Percentiles rank a stretch among this genome's conserved stretches.
These are phyloP conservation scores for Tylochromis polylepis DNA, from an alignment of 2,113 vertebrate genomes.

Conservation along the genomic window DNA sequence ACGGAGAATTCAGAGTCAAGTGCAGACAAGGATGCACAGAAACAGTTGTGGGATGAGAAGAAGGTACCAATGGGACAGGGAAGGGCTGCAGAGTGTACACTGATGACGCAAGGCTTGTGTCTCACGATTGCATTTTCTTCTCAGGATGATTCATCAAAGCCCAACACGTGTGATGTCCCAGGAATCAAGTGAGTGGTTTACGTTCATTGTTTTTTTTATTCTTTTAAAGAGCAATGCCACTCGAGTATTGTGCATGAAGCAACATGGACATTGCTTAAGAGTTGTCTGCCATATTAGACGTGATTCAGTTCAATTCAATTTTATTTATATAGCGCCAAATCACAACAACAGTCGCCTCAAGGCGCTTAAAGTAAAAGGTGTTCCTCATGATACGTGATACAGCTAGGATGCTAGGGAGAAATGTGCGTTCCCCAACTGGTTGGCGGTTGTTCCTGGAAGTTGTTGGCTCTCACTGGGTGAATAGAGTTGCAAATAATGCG, in stretches of 20 bases:
- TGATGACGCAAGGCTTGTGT: not conserved
- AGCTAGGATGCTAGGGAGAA: not conserved
- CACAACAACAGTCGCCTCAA: too few relatives aligned
- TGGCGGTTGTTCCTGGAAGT: not conserved
- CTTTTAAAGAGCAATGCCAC: not conserved
- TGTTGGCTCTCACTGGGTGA: not conserved
- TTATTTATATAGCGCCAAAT: too few relatives aligned
- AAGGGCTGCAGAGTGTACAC: not conserved
- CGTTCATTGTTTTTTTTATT: not conserved
- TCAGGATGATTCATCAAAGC: constrained; percentile 83
- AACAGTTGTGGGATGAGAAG: constrained; percentile 89
- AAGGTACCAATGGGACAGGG: constrained; percentile 72
- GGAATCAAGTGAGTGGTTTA: constrained; percentile 93
- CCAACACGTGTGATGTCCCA: constrained; percentile 93
- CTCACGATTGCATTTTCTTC: constrained; percentile 6
- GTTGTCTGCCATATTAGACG: not conserved
- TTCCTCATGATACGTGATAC: too few relatives aligned
- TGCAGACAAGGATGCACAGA: constrained; percentile 77
- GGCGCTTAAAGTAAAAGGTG: too few relatives aligned
- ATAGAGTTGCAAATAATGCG: not conserved
- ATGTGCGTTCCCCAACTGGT: rapidly evolving
- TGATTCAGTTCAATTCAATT: too few relatives aligned
- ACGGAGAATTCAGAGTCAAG: constrained; percentile 83
- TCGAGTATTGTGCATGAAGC: not conserved
- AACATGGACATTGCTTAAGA: not conserved